A percentile compares a stretch with the other conserved stretches of the same genome.
These are phyloP conservation scores for Spisula solida DNA, from an alignment of 2,888 invertebrate genomes.

Conservation along the genomic window DNA sequence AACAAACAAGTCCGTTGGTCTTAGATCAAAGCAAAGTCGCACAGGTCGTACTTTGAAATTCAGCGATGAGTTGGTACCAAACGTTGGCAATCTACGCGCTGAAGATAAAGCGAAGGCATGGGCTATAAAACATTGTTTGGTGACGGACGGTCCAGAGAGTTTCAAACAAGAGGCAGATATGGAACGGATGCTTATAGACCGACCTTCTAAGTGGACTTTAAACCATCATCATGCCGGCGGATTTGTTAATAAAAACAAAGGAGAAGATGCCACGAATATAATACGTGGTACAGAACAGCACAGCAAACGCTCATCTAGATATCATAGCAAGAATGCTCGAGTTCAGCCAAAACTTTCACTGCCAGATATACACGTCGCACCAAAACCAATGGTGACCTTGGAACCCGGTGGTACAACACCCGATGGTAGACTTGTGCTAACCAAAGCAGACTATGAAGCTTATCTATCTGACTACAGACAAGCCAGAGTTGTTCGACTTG, in stretches of 20 bases:
- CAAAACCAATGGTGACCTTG: constrained; percentile 70
- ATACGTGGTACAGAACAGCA: constrained; percentile 33
- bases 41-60: not conserved
- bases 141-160: constrained; percentile 14
- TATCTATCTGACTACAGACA: constrained; percentile 70
- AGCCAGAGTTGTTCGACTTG: constrained; percentile 64
- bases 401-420: constrained; percentile 75
- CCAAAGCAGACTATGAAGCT: constrained; percentile 72
- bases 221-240: constrained; percentile 32
- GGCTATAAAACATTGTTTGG: constrained; percentile 54
- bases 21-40: not conserved
- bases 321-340: constrained; percentile 39
- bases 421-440: constrained; percentile 73
- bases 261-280: constrained; percentile 35
- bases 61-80: not conserved
- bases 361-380: constrained; percentile 56
- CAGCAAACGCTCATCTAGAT: constrained; percentile 5
- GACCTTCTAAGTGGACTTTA: constrained; percentile 68
- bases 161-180: constrained; percentile 44
- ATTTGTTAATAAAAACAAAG: not conserved
- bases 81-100: not conserved
- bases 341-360: constrained; percentile 55
- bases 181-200: constrained; percentile 55
- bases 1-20: not conserved
- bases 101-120: constrained; percentile 59